Evolutionary conservation across 2,888 invertebrate species (phyloP), one percentile per base, ranked within the genome.

Genomic region (Harpalus rubripes): DNA sequence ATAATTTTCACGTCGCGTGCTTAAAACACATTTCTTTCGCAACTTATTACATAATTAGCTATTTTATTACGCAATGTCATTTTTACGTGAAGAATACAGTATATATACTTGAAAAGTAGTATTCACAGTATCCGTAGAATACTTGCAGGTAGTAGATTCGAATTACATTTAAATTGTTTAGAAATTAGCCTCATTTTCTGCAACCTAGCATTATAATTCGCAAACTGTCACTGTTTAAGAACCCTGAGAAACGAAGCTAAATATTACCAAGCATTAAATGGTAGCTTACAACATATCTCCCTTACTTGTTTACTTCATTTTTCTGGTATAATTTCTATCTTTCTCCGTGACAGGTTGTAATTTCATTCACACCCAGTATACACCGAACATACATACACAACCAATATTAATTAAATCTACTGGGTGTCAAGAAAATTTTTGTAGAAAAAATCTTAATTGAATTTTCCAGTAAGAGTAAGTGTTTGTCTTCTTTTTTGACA

Each of bases 331-430:
- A 52, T 72, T 72, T 72, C 72, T 72, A 22, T 32, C 18, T 41
- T 44, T 7, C 41, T 18, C 44, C 44, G 72, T 74, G 72, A 74
- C 72, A 74, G 72, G 44, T 18, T 41, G 52, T 74, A 74, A 74
- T 74, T 74, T 74, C 72, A 52, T 74, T 68, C 41, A 15, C 72
- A 74, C 72, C 52, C 72, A 44, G 72, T 74, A 74, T 18, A 44
- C 7, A 72, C 44, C 22, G 3, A 22, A 22, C 22, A 22, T 22
- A 22, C 22, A 22, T 22, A 22, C 22, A 22, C 22, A 22, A 22
- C 22, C 22, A 22, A 3, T 22, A 22, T 22, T 22, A 22, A 22
- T 22, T 22, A 22, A 3, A 22, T 22, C 22, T 1, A 22, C 22
- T 3, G 22, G 22, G 22, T 22, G 22, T 22, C 3, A 22, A 22